Evolutionary conservation across 2,797 vertebrate genomes (phyloP).

Genomic region (Eutrigla gurnardus): DNA sequence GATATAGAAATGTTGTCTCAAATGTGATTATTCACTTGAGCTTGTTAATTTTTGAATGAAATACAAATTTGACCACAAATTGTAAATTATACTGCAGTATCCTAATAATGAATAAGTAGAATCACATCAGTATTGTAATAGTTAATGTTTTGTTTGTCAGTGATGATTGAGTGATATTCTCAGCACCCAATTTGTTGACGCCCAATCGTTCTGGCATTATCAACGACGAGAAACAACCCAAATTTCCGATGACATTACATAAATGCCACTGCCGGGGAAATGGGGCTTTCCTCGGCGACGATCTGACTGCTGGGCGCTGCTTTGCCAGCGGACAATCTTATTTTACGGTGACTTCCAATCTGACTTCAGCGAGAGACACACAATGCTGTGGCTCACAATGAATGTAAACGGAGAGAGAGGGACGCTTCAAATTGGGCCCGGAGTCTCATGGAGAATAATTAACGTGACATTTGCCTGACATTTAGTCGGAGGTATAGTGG

Average conservation of each 20-base stretch:
- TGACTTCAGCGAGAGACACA: slow-evolving; percentile 77
- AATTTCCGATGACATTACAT: slow-evolving; percentile 15
- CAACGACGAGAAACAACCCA: slow-evolving; percentile 18
- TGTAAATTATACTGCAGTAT: background rate
- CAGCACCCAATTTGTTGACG: background rate
- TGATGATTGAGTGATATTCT: background rate
- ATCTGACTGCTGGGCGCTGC: slow-evolving; percentile 40
- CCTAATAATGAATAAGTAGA: background rate
- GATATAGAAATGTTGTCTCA: slow-evolving; percentile 14
- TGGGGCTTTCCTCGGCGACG: slow-evolving; percentile 21
- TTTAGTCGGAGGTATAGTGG: slow-evolving; percentile 82
- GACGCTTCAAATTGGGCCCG: slow-evolving; percentile 69
- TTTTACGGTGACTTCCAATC: slow-evolving; percentile 76
- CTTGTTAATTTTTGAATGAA: background rate
- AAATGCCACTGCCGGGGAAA: slow-evolving; percentile 40
- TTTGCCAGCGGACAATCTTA: slow-evolving; percentile 72
- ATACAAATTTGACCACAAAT: background rate
- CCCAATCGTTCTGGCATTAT: slow-evolving; percentile 2
- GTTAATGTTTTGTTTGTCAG: background rate
- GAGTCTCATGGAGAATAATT: slow-evolving; percentile 85
- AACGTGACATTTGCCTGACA: slow-evolving; percentile 89
- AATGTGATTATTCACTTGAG: slow-evolving; percentile 7
- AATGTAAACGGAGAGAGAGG: slow-evolving; percentile 64
- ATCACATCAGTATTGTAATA: background rate
- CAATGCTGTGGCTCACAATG: slow-evolving; percentile 61